Evolutionary conservation across 2,888 invertebrate genomes (phyloP), one percentile per base, ranked within the genome.

Genomic region (Epiperipatus broadwayi): DNA sequence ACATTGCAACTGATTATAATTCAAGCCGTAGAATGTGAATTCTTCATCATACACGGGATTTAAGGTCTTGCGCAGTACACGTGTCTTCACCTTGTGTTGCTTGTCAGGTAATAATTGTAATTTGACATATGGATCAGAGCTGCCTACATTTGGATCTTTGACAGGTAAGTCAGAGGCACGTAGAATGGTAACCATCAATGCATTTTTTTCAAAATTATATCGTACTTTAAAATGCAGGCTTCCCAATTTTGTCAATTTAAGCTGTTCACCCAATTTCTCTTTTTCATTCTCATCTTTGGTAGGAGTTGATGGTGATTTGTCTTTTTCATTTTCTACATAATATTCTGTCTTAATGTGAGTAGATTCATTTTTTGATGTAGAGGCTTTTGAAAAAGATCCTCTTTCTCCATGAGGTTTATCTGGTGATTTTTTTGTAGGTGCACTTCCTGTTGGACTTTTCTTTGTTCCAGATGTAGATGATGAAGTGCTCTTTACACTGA

Each of bases 11-110:
- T 91, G 87, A 54, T 77, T 75, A 48, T 76, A 73, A 35, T 74
- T 75, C 51, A 87, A 72, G 39, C 93, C 93, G 57, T 91, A 97
- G 69, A 97, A 95, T 1, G 93, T 95, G 59, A 97, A 97, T 60
- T 93, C 93, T 62, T 97, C 97, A 54, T 97, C 93, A 61, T 93
- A 97, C 2, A 85, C 78, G 0, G 97, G 97, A 63, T 85, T 84
- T 38, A 83, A 71, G 32, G 95, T 93, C 59, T 93, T 91, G 47
- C 93, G 74, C 27, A 95, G 73, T 5, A 97, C 93, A 41, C 93
- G 70, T 43, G 91, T 91, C 64, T 91, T 93, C 40, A 89, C 91
- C 60, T 89, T 87, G 58, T 93, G 91, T 56, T 87, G 85, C 59
- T 93, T 93, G 54, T 95, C 95, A 0, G 97, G 97, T 47, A 97